A percentile compares a stretch with the other conserved stretches of the same genome.
Evolutionary conservation across 2,888 invertebrate genomes (phyloP).

Genomic region (Chaetogeoica ovagalla): DNA sequence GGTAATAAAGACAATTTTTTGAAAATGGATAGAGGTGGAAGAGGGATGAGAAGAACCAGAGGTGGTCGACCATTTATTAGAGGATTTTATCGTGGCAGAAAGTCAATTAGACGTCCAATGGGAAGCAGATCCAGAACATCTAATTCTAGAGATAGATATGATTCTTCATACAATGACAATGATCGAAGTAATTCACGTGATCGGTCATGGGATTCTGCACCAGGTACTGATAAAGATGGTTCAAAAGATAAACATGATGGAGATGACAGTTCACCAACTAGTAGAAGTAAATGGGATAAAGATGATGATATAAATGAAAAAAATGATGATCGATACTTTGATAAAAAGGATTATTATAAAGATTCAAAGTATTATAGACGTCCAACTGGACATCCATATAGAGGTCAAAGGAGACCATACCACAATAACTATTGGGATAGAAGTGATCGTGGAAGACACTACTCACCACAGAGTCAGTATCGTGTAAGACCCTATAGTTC

Average conservation of each 20-base stretch:
- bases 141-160: constrained; percentile 38
- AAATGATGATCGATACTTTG: constrained; percentile 19
- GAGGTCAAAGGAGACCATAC: constrained; percentile 40
- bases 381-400: constrained; percentile 24
- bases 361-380: constrained; percentile 47
- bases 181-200: constrained; percentile 43
- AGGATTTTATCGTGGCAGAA: constrained; percentile 50
- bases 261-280: constrained; percentile 23
- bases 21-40: constrained; percentile 44
- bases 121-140: constrained; percentile 24
- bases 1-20: neutral
- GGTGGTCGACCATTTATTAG: constrained; percentile 41
- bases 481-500: constrained; percentile 45
- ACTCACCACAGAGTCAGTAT: constrained; percentile 45
- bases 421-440: constrained; percentile 50
- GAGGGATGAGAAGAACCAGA: constrained; percentile 42
- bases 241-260: constrained; percentile 32
- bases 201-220: constrained; percentile 29
- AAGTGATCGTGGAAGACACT: constrained; percentile 42
- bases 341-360: constrained; percentile 36
- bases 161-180: constrained; percentile 34
- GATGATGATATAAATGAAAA: constrained; percentile 33
- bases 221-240: neutral
- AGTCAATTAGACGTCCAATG: constrained; percentile 21
- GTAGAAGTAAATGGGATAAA: constrained; percentile 41